Evolutionary conservation across 2,113 vertebrate species (phyloP).

Genomic region (Pungitius pungitius): DNA sequence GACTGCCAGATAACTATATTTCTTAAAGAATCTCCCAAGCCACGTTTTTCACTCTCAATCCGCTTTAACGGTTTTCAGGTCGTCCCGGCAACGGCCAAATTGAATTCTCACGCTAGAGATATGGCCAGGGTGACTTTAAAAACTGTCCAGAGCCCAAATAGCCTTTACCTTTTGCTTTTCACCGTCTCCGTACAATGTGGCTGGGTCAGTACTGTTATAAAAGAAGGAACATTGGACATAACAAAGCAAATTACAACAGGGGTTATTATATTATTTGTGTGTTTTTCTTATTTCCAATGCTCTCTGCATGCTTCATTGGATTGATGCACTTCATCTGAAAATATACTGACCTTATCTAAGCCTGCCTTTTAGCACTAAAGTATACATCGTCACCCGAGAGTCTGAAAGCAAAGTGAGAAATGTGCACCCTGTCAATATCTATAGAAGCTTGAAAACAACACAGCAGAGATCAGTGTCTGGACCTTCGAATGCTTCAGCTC

Average conservation of each 20-base stretch:
- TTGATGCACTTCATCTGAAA: constrained; percentile 34
- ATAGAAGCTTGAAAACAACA: constrained; percentile 25
- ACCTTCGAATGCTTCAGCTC: no score
- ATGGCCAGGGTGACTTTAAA: constrained; percentile 72
- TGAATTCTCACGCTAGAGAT: constrained; percentile 70
- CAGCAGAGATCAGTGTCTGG: constrained; percentile 46
- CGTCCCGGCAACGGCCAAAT: constrained; percentile 63
- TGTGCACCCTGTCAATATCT: constrained; percentile 19
- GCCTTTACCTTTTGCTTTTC: constrained; percentile 25
- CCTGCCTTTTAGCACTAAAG: constrained; percentile 21
- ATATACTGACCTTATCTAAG: constrained; percentile 7
- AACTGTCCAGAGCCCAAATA: constrained; percentile 54
- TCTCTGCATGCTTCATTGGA: constrained; percentile 3
- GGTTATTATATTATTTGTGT: no score
- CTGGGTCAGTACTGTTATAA: constrained; percentile 7
- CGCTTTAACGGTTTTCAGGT: constrained; percentile 67
- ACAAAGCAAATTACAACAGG: not conserved
- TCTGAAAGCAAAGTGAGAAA: constrained; percentile 28
- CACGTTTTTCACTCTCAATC: constrained; percentile 70
- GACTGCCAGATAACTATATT: constrained; percentile 69
- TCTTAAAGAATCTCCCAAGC: constrained; percentile 55
- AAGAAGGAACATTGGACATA: not conserved
- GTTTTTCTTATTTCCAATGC: not conserved
- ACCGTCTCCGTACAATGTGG: not conserved
- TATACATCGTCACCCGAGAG: constrained; percentile 20